Conservation (phyloP, 2,888 invertebrate species). For the Chrysomela aeneicollis region DNA sequence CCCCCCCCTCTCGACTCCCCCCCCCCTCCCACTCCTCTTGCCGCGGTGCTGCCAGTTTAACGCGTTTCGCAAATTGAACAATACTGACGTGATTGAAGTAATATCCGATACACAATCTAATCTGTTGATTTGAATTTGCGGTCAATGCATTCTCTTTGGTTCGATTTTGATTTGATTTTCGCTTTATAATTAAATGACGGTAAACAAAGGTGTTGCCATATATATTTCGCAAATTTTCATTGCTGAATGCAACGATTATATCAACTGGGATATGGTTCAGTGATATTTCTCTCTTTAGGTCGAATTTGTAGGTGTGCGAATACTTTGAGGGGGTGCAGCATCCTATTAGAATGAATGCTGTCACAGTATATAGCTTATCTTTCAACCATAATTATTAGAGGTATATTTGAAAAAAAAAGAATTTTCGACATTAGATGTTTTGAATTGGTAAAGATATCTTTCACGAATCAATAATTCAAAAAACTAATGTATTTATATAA, state of each 20-base stretch:
- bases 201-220: not conserved
- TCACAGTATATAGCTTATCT: too few relatives aligned
- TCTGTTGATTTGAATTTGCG: slow-evolving; percentile 9
- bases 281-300: too few relatives aligned
- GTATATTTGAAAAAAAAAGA: too few relatives aligned
- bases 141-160: not conserved
- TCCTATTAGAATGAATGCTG: too few relatives aligned
- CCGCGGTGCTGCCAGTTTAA: slow-evolving; percentile 8
- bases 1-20: slow-evolving; percentile 9
- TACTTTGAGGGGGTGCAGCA: too few relatives aligned
- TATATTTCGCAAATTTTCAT: not conserved
- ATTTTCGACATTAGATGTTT: too few relatives aligned
- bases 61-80: slow-evolving; percentile 17
- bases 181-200: not conserved
- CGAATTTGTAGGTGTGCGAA: too few relatives aligned
- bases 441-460: too few relatives aligned
- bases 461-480: too few relatives aligned
- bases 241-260: not conserved
- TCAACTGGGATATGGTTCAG: too few relatives aligned
- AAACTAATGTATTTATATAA: too few relatives aligned
- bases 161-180: not conserved
- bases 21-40: not conserved
- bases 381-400: too few relatives aligned
- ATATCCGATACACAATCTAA: slow-evolving; percentile 10
- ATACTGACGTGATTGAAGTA: slow-evolving; percentile 13